Base-by-base conservation (phyloP, 2,888 invertebrate genomes). In the Agrochola macilenta region DNA sequence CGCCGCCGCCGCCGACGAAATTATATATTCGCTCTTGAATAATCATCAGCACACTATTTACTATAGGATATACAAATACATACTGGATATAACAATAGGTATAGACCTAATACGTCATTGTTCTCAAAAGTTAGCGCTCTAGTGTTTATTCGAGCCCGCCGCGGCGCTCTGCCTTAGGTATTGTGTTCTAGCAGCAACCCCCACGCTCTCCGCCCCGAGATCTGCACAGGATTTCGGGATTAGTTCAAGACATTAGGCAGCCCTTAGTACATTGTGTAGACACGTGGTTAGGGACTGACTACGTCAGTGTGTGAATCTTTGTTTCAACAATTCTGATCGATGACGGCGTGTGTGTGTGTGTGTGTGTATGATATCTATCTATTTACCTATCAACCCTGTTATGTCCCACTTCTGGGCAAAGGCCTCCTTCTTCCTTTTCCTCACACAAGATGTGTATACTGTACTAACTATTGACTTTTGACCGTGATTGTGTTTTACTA, bases 181-280 rank as follows among this genome's bases (percentile, higher is more conserved):
- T n/a, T 46, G 43, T 72, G 17, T 17, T 43, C 71, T 23, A 72
- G 43, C 30, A 71, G 54, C 17, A 64, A 9, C 49, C 1, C 17
- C 49, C 49, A 49, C 49, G 17, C 49, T 49, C 49, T 49, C 49
- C 49, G 49, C 49, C 54, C 5, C 17, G n/a, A 17, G 43, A n/a
- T 58, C 43, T 35, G 57, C 57, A n/a, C n/a, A 20, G 26, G 30
- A n/a, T 46, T 30, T 57, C 30, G 57, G 46, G 30, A 58, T 72
- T 74, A 30, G 46, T 43, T 46, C 73, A 73, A 20, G n/a, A 58
- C n/a, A 58, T 74, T 73, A 74, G 14, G 14, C 58, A 46, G n/a
- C 30, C 30, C n/a, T 57, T 12, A 30, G 46, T 26, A 26, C 70
- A 69, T 35, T 7, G 12, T 20, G 54, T 43, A 17, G 14, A 43